phyloP scores from a whole-genome alignment of 2,113 vertebrate genomes.

The Taurulus bubalis region DNA sequence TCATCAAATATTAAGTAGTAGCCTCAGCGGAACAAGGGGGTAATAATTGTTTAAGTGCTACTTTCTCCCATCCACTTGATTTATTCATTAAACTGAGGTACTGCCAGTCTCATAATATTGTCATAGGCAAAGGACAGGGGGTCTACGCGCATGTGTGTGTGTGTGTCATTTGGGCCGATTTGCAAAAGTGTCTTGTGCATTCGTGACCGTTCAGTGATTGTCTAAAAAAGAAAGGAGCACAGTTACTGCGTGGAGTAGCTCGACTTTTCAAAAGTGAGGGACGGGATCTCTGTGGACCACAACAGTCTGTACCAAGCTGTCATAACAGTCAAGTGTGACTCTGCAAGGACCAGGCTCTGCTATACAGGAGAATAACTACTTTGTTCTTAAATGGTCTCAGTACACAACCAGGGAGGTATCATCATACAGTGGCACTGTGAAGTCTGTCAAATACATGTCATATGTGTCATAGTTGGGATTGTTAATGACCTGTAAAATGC shows the following conservation, averaged over 20 bases:
- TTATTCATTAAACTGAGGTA: conserved; percentile 79
- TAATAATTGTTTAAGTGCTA: conserved; percentile 88
- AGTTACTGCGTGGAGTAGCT: not conserved
- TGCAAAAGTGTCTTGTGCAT: not conserved
- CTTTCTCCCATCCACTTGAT: conserved; percentile 66
- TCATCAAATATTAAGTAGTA: conserved; percentile 86
- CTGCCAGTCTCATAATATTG: not conserved
- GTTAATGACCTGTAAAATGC: not conserved
- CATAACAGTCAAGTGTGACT: conserved; percentile 60
- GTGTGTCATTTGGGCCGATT: too few species aligned
- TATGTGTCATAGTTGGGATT: not conserved
- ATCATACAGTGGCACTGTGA: not conserved
- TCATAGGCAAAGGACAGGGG: not conserved
- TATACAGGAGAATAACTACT: conserved; percentile 19
- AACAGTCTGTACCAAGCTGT: conserved; percentile 40
- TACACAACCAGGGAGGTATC: not conserved
- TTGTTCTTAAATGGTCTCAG: not conserved
- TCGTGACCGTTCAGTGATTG: not conserved
- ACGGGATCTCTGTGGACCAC: not conserved
- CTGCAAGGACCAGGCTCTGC: conserved; percentile 25
- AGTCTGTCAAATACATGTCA: not conserved
- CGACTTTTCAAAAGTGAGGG: conserved; percentile 23
- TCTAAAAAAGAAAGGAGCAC: not conserved
- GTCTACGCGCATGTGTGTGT: too few species aligned
- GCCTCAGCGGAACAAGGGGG: conserved; percentile 81